Evolutionary conservation across 1,140 invertebrate genomes (phyloP), one percentile per base, ranked within the genome.

Genomic region (Catajapyx aquilonaris): DNA sequence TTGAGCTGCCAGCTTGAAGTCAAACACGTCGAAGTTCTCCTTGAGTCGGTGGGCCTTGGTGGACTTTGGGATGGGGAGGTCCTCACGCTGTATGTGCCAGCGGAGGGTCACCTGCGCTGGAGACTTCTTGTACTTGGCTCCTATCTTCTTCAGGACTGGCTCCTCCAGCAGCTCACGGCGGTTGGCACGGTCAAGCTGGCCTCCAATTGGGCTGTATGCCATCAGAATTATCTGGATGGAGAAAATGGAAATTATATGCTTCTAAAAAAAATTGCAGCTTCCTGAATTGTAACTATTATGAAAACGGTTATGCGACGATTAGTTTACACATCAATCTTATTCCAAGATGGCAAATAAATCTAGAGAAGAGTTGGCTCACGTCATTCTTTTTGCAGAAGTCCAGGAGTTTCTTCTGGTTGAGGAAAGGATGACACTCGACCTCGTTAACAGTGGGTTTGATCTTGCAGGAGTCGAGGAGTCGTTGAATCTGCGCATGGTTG

Each of bases 11-110:
- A 86, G 53, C 49, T 66, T 53, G 51, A 81, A 83, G 50, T 85
- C 72, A 49, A 73, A 78, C 31, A 81, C 62, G 37, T 75, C 50
- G 30, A 73, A 62, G 50, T 90, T 90, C 48, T 80, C 65, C 31
- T 61, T 55, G 32, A 90, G 79, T 22, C 83, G 65, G 2, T 63
- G 60, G 46, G 72, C 69, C 13, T 66, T 81, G 0, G 77, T 70
- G 2, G 79, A 56, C 65, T 90, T 90, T 2, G 85, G 83, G 46
- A 90, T 76, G 0, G 81, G 72, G 20, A 76, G 60, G 20, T 81
- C 63, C 4, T 73, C 78, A 35, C 76, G 63, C 48, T 87, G 76
- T 37, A 81, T 51, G 67, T 79, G 46, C 37, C 50, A 42, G 48
- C 70, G 56, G 30, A 79, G 50, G 10, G 73, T 60, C 35, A 83